Conservation (phyloP, 2,113 vertebrate genomes). For the Octodon degus region DNA sequence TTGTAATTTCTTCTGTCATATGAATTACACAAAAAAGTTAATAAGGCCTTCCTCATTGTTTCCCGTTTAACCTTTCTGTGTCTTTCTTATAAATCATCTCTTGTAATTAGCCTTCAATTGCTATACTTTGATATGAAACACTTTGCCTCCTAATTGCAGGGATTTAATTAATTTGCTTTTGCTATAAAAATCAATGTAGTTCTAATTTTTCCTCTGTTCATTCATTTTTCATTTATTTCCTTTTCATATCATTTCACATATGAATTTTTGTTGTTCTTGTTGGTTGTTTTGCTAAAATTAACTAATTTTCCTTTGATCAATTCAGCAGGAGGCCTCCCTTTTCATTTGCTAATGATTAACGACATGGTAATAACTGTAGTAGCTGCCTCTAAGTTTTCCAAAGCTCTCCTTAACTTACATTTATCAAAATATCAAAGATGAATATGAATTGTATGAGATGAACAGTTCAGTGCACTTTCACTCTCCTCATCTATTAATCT, state of each 20-base stretch:
- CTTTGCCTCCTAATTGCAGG: not conserved
- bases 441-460: constrained; percentile 24
- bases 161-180: constrained; percentile 33
- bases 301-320: not conserved
- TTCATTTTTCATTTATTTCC: not conserved
- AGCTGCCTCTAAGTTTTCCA: not conserved
- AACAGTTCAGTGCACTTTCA: not conserved
- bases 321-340: not conserved
- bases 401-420: not conserved
- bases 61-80: not conserved
- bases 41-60: not conserved
- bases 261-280: not conserved
- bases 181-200: not conserved
- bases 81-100: constrained; percentile 28
- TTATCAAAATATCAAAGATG: constrained; percentile 61
- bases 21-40: not conserved
- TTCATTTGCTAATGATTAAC: not conserved
- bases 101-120: not conserved
- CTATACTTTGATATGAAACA: constrained; percentile 23
- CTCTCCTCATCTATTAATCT: constrained; percentile 42
- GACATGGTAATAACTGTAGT: not conserved
- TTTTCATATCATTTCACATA: not conserved
- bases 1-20: not conserved
- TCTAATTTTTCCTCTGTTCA: constrained; percentile 15
- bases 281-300: constrained; percentile 18